Evolutionary conservation across 2,113 vertebrate species (phyloP), one percentile per base, ranked within the genome.

Genomic region (Chionodraco myersi): DNA sequence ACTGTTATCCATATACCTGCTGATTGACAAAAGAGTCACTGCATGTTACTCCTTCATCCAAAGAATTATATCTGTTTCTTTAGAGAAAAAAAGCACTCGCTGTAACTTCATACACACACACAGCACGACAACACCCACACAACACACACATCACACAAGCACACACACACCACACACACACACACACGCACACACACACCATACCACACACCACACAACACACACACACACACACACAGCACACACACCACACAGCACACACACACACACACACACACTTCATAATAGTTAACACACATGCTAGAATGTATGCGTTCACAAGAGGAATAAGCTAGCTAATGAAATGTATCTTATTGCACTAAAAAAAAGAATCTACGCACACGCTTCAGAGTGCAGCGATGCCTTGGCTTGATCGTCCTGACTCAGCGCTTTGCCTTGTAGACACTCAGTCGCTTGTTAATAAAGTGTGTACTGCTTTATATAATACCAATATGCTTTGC

Each of bases 241-340:
- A 21, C 21, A 21, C 21, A 21, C 21, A 21, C 21, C 21, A 21
- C 21, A 21, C 21, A 21, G n/a, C 21, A 21, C 21, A 21, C 21
- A 21, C 21, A 21, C 21, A 21, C 21, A 77, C 58, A 30, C 23
- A 30, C 23, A 60, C 66, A 79, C 53, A 75, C 71, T 74, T 76
- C 72, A 66, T 45, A 61, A 57, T 84, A 86, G 52, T 86, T 45
- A 68, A 64, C 56, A 73, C 80, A 90, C 60, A 63, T 57, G 78
- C 77, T 85, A 73, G 68, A 73, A 60, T 90, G 70, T 83, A 85
- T 92, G 82, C 87, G 65, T 77, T 79, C 6, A 80, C 72, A 86
- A 53, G 30, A 87, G 86, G 75, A 89, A 91, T 82, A 88, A 86
- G 56, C 4, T n/a, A 80, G 84, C 67, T 80, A 78, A 84, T 48